Base-by-base conservation (phyloP, 2,113 vertebrate genomes). In the Formicarius rufipectus region DNA sequence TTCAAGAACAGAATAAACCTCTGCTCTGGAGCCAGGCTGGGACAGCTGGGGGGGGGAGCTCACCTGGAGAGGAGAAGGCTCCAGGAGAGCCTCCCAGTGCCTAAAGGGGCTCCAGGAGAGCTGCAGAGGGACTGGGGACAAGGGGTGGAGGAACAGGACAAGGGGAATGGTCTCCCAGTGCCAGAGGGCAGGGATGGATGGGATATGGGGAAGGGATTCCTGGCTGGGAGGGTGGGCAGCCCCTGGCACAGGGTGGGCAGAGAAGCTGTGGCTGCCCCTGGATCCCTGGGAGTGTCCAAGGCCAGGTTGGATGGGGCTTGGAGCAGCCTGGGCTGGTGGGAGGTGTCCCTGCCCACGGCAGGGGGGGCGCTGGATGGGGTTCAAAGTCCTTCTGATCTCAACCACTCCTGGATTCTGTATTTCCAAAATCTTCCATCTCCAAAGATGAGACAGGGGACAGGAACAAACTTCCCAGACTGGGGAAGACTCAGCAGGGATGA, bases 301-400 rank as follows among this genome's bases (percentile, higher is more conserved):
- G 56, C 49, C 64, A 71, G 85, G 40, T 0, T 71, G 84, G 71
- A 56, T 12, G 12, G 19, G 68, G 5, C 1, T 66, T 1, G 50
- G 50, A 71, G 2, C 64, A 16, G 0, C 24, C 59, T 50, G 68
- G 68, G 18, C 1, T 18, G 28, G 12, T 28, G 68, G 76, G 1
- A 89, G 35, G 25, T 31, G 85, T 64, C 75, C 58, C 76, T 74
- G 81, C 45, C 37, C n/a, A 22, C 2, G 44, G 62, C 13, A 0
- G 22, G 42, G 52, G 8, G 8, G 31, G 28, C 0, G 10, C 3
- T 9, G 10, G 27, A 0, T 24, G 68, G 8, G 10, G 2, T 82
- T 60, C 30, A 2, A 8, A 19, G 15, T 12, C 1, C 33, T 22
- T 12, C 53, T 23, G 14, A 3, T 7, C 60, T 78, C 28, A n/a